Percentiles rank a stretch among this genome's conserved stretches.
Evolutionary conservation across 2,797 vertebrate genomes (phyloP).

Genomic region (Streptopelia turtur): DNA sequence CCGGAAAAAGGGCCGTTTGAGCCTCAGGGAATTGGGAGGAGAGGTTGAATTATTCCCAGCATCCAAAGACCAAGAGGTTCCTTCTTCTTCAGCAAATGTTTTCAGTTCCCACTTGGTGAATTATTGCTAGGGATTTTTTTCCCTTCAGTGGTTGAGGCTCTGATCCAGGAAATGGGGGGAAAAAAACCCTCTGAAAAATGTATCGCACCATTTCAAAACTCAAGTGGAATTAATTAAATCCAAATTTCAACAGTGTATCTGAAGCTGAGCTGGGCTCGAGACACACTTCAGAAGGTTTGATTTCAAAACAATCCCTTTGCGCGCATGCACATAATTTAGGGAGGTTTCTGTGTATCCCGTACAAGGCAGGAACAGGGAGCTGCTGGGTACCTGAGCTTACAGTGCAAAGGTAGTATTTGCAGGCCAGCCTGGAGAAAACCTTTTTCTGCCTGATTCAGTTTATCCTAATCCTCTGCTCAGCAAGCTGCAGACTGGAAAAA

Average conservation of each 20-base stretch:
- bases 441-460: background rate
- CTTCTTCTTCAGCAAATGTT: slow-evolving; percentile 56
- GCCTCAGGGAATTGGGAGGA: slow-evolving; percentile 56
- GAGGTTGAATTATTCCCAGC: slow-evolving; percentile 64
- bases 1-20: slow-evolving; percentile 47
- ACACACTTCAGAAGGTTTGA: slow-evolving; percentile 66
- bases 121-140: slow-evolving; percentile 62
- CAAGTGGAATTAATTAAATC: slow-evolving; percentile 79
- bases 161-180: slow-evolving; percentile 65
- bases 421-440: background rate
- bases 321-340: slow-evolving; percentile 39
- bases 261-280: slow-evolving; percentile 68
- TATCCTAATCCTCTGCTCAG: slow-evolving; percentile 24
- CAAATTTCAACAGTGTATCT: slow-evolving; percentile 74
- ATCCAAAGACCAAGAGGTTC: slow-evolving; percentile 60
- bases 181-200: slow-evolving; percentile 55
- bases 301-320: slow-evolving; percentile 63
- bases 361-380: background rate
- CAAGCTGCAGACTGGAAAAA: slow-evolving; percentile 9
- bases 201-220: slow-evolving; percentile 70
- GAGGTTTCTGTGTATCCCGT: background rate
- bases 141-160: slow-evolving; percentile 67
- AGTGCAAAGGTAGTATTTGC: background rate
- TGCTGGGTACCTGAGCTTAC: slow-evolving; percentile 34
- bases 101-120: slow-evolving; percentile 59